Conservation (phyloP, 2,888 invertebrate species). For the Tribolium freemani region DNA sequence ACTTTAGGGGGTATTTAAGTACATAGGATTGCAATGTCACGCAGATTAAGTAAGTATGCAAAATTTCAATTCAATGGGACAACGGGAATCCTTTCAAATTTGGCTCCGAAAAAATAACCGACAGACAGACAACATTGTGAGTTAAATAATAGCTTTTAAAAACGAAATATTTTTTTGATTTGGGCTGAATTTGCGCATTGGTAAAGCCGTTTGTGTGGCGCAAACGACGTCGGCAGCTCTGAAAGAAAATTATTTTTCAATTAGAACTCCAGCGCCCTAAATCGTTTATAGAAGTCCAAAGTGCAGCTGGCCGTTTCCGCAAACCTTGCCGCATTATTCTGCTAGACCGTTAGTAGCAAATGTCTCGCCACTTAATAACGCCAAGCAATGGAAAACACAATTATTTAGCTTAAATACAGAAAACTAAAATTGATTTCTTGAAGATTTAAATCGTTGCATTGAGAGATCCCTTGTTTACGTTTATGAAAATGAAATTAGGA, state of each 20-base stretch:
- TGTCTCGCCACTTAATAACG: slow-evolving; percentile 52
- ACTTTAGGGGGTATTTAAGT: too few species aligned
- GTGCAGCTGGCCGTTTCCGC: slow-evolving; percentile 54
- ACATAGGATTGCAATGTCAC: too few species aligned
- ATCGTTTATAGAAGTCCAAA: slow-evolving; percentile 36
- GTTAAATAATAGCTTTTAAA: too few species aligned
- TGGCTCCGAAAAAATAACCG: too few species aligned
- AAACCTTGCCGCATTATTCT: slow-evolving; percentile 56
- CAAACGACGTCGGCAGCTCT: not conserved
- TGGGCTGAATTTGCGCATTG: not conserved
- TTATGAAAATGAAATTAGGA: slow-evolving; percentile 40
- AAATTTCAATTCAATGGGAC: too few species aligned
- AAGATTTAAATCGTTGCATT: too few species aligned
- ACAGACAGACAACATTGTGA: too few species aligned
- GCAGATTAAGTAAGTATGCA: too few species aligned
- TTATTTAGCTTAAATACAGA: not conserved
- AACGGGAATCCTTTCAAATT: too few species aligned
- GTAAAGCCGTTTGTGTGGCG: too few species aligned
- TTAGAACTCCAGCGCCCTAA: slow-evolving; percentile 4
- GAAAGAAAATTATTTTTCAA: slow-evolving; percentile 19
- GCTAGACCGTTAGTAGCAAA: slow-evolving; percentile 53
- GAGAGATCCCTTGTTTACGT: slow-evolving; percentile 15
- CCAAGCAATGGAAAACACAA: slow-evolving; percentile 35
- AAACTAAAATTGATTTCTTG: too few species aligned
- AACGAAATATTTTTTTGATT: not conserved